A percentile compares a stretch with the other conserved stretches of the same genome.
Conservation (phyloP, 2,113 vertebrate genomes). For the Peromyscus leucopus region DNA sequence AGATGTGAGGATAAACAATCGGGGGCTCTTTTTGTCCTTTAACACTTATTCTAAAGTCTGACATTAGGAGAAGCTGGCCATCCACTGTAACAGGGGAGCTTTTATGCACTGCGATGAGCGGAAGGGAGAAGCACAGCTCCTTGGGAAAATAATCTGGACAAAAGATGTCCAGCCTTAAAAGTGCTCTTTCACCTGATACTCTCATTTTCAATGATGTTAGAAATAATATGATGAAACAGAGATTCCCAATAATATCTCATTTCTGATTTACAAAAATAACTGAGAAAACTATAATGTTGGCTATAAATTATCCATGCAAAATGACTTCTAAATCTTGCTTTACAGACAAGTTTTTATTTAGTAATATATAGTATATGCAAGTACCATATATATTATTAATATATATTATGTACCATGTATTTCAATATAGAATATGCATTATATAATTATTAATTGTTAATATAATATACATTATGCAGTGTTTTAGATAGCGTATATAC, state of each 20-base stretch:
- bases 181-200: not conserved
- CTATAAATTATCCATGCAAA: not conserved
- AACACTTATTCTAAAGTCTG: not conserved
- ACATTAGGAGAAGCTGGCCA: not conserved
- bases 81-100: not conserved
- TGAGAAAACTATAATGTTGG: not conserved
- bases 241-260: not conserved
- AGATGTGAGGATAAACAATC: not conserved
- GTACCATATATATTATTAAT: not conserved
- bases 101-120: rapidly evolving
- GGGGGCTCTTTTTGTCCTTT: not conserved
- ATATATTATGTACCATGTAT: no score
- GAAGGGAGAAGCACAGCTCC: not conserved
- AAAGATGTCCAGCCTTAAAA: not conserved
- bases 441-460: not conserved
- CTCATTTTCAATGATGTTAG: not conserved
- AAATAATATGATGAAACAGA: not conserved
- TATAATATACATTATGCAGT: no score
- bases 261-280: not conserved
- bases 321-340: not conserved
- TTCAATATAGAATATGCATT: not conserved
- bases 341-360: not conserved
- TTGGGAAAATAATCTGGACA: not conserved
- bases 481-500: not conserved
- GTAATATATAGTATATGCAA: not conserved